Conservation (phyloP, 2,797 vertebrate genomes). For the Poeciliopsis gracilis region DNA sequence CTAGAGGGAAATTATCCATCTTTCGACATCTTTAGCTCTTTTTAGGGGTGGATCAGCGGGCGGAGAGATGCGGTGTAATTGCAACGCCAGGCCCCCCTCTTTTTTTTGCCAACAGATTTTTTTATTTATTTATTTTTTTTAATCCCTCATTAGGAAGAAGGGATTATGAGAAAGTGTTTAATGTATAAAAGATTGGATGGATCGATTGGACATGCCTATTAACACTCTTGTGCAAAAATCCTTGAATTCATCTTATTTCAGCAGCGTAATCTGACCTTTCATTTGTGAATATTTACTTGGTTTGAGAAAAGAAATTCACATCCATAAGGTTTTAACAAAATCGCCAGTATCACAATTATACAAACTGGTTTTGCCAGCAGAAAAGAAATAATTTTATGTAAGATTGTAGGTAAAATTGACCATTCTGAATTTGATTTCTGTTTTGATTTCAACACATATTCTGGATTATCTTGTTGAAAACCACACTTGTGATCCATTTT, state of each 20-base stretch:
- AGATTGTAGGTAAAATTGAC: not conserved
- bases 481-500: not conserved
- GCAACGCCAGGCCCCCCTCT: conserved; percentile 84
- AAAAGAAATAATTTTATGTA: not conserved
- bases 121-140: conserved; percentile 47
- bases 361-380: not conserved
- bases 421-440: not conserved
- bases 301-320: not conserved
- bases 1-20: conserved; percentile 98
- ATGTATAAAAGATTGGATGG: conserved; percentile 38
- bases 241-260: not conserved
- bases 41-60: conserved; percentile 60
- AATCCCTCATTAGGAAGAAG: conserved; percentile 64
- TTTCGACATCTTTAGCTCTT: conserved; percentile 98
- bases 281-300: not conserved
- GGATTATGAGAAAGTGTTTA: conserved; percentile 78
- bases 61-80: conserved; percentile 88
- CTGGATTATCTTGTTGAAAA: not conserved
- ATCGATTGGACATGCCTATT: conserved; percentile 14
- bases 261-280: not conserved
- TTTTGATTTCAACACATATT: not conserved
- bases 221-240: not conserved
- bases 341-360: not conserved
- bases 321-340: not conserved
- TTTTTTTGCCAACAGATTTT: conserved; percentile 42